Evolutionary conservation across 2,888 invertebrate genomes (phyloP), one percentile per base, ranked within the genome.

Genomic region (Trachelus tabidus): DNA sequence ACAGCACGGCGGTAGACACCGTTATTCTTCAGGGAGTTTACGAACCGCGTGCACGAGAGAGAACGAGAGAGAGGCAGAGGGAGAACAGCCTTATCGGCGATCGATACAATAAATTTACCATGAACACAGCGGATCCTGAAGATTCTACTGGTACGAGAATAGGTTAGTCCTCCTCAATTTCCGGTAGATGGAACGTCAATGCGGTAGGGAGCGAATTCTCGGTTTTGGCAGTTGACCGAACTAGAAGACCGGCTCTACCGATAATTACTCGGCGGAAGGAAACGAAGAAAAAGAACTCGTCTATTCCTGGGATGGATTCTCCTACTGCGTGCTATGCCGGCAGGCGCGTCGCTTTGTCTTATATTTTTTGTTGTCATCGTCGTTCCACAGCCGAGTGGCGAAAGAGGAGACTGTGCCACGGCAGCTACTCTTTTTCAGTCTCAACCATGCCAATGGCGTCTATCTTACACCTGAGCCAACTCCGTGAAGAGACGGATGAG

Each of bases 1-100:
- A 87, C 87, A 56, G 56, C 56, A 83, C 84, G 81, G 84, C 85
- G 83, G 85, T 86, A 89, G 89, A 89, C 89, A 86, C 83, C 85
- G 85, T 88, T 87, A 87, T 88, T 86, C 87, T 79, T 77, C 78
- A 81, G 75, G 80, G 75, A 75, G 31, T 34, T 37, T 30, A 33
- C 23, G 56, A 23, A 15, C 23, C 4, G 37, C 56, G 56, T 9
- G 9, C 31, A 69, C 15, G 31, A 69, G 76, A 76, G 69, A 37
- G 37, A 37, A n/a, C n/a, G 37, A 30, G 73, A 76, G 69, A 15
- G 30, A 30, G 73, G 75, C 34, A 68, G 34, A 73, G 35, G 15
- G 34, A 12, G 34, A 69, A 74, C 68, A 37, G 69, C 31, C 68
- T 76, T 73, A 73, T 73, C 73, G 37, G 35, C 79, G 73, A 77